A percentile compares a stretch with the other conserved stretches of the same genome.
phyloP scores from a whole-genome alignment of 2,888 invertebrate genomes.

The Dione juno region DNA sequence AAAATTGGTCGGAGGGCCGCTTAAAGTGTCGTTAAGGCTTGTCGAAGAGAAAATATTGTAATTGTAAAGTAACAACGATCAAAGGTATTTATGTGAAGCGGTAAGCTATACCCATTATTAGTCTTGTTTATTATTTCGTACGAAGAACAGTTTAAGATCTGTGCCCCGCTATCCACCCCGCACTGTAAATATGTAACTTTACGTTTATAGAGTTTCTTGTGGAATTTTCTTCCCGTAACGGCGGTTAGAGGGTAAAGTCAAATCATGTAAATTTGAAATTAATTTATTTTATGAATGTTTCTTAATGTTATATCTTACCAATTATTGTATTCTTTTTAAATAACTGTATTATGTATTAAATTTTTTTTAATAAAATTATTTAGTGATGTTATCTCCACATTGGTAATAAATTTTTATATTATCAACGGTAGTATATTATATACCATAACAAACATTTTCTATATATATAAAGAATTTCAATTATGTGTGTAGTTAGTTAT shows the following conservation, averaged over 20 bases:
- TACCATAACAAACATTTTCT: too few relatives aligned
- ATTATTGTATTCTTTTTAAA: too few relatives aligned
- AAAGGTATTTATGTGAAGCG: constrained; percentile 70
- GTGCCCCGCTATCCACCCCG: constrained; percentile 33
- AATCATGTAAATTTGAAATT: not conserved
- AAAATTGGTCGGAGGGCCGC: constrained; percentile 75
- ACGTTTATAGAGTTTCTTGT: constrained; percentile 19
- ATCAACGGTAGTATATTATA: too few relatives aligned
- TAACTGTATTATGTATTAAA: too few relatives aligned
- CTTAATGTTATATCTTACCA: too few relatives aligned
- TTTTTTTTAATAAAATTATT: too few relatives aligned
- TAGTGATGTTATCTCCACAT: too few relatives aligned
- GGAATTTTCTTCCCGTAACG: not conserved
- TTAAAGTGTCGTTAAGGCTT: constrained; percentile 81
- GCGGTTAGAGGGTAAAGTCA: not conserved
- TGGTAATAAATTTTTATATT: too few relatives aligned
- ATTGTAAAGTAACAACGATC: constrained; percentile 55
- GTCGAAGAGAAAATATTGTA: constrained; percentile 76
- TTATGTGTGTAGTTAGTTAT: too few relatives aligned
- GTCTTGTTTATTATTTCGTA: constrained; percentile 59
- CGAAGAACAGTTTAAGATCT: constrained; percentile 54
- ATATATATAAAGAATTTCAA: too few relatives aligned
- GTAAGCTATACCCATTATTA: constrained; percentile 63
- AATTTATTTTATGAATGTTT: not conserved
- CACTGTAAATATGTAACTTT: constrained; percentile 48